Percentiles rank a stretch among this genome's conserved stretches.
phyloP scores from a whole-genome alignment of 1,140 invertebrate species.

The Littorina saxatilis region DNA sequence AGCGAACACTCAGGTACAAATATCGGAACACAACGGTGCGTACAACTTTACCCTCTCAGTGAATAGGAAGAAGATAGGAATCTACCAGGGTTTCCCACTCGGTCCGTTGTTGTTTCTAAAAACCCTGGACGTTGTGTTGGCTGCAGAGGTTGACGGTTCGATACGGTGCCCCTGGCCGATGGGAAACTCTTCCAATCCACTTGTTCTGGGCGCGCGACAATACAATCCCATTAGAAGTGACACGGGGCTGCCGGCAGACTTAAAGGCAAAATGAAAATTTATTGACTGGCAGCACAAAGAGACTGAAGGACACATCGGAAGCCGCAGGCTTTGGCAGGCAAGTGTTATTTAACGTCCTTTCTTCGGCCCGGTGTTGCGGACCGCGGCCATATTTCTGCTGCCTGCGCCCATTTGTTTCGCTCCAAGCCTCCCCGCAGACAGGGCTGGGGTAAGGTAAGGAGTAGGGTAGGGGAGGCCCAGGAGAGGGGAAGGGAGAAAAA shows the following conservation, averaged over 20 bases:
- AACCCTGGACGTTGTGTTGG: neutral
- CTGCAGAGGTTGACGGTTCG: neutral
- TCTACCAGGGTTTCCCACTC: too few relatives aligned
- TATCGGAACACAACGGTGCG: too few relatives aligned
- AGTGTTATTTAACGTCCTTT: constrained; percentile 35
- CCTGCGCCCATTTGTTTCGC: constrained; percentile 24
- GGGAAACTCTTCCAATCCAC: constrained; percentile 30
- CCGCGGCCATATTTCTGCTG: constrained; percentile 3
- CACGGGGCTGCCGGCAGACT: constrained; percentile 27
- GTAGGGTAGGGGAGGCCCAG: too few relatives aligned
- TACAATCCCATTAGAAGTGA: constrained; percentile 37
- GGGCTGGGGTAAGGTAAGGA: too few relatives aligned
- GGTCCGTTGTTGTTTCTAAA: too few relatives aligned
- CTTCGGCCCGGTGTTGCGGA: constrained; percentile 5
- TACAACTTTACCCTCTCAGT: too few relatives aligned
- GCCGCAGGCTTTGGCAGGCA: neutral
- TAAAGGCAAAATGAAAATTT: constrained; percentile 39
- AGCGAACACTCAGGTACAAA: too few relatives aligned
- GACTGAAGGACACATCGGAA: constrained; percentile 15
- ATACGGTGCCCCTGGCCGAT: constrained; percentile 4
- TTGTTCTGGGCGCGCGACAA: constrained; percentile 31
- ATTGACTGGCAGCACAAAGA: constrained; percentile 27
- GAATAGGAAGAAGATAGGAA: too few relatives aligned
- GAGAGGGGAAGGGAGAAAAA: too few relatives aligned
- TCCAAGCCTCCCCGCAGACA: too few relatives aligned